Conservation (phyloP, 2,797 vertebrate species). For the Hemitrygon akajei region DNA sequence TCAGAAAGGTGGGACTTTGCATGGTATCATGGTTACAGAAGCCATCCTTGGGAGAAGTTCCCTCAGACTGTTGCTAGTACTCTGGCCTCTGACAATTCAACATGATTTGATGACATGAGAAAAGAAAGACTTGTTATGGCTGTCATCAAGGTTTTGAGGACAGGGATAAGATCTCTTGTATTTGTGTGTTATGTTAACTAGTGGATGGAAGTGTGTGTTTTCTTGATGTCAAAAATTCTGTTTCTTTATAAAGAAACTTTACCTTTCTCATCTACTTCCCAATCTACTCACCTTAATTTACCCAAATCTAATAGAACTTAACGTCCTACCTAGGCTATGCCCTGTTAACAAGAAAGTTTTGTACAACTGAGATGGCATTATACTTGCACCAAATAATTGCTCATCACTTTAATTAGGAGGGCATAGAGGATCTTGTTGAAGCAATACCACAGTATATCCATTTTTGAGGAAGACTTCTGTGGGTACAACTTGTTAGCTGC, state of each 20-base stretch:
- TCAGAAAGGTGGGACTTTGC: background rate
- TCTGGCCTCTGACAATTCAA: background rate
- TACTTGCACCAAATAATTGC: background rate
- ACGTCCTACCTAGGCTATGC: background rate
- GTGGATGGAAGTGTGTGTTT: background rate
- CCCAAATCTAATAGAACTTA: too few species aligned
- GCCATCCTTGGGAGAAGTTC: background rate
- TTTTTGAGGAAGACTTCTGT: background rate
- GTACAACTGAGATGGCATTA: background rate
- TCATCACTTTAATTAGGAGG: background rate
- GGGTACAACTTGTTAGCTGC: background rate
- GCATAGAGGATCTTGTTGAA: background rate
- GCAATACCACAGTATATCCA: background rate
- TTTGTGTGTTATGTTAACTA: background rate
- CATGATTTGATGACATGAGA: background rate
- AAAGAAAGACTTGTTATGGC: too few species aligned
- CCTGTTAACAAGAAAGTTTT: background rate
- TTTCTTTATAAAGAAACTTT: background rate
- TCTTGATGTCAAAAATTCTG: too few species aligned
- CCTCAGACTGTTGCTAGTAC: background rate
- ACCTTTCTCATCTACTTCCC: background rate
- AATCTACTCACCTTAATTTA: background rate
- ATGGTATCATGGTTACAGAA: background rate
- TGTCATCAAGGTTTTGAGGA: background rate
- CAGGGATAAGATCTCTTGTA: background rate